Base-by-base conservation (phyloP, 2,113 vertebrate species). In the Tragelaphus buxtoni region DNA sequence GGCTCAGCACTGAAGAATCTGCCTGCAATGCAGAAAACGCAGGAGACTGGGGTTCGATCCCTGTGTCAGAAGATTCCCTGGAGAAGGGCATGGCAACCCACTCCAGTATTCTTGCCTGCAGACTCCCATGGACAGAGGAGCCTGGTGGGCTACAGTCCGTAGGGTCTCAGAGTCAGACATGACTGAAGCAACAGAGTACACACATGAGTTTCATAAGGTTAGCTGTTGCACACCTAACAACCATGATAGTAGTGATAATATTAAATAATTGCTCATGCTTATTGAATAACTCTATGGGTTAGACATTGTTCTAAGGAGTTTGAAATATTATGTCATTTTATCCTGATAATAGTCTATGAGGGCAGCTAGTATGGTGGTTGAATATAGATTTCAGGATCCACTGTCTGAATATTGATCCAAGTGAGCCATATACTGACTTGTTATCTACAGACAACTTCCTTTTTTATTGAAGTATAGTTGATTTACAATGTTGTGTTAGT, bases 181-280 rank as follows among this genome's bases (percentile, higher is more conserved):
- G 69, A 42, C 69, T 74, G 22, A 42, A 26, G 22, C 22, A 24
- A 42, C 10, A 26, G 69, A 42, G 5, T 13, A 42, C 11, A 26
- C 69, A 42, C 35, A 2, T 9, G 32, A 24, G 5, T 7, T 65
- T 84, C n/a, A 2, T 2, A 5, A 53, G 17, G 9, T 39, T 13
- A 42, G 4, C 45, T 2, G 0, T 18, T 74, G 11, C 7, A 3
- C 13, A 5, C 1, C 0, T 28, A 16, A 17, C 3, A 58, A 3
- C 39, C 10, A 35, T 0, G 1, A 60, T 3, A 30, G 5, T 1
- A 35, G 42, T 26, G 17, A 49, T 3, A n/a, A n/a, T 10, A 22
- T 17, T 14, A 30, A 42, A 9, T 45, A 76, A 24, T 20, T 32
- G 2, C 10, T 77, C 18, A 0, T 2, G 0, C 32, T 82, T 47